phyloP scores from a whole-genome alignment of 2,888 invertebrate species.

The Rhopalosiphum nymphaeae region DNA sequence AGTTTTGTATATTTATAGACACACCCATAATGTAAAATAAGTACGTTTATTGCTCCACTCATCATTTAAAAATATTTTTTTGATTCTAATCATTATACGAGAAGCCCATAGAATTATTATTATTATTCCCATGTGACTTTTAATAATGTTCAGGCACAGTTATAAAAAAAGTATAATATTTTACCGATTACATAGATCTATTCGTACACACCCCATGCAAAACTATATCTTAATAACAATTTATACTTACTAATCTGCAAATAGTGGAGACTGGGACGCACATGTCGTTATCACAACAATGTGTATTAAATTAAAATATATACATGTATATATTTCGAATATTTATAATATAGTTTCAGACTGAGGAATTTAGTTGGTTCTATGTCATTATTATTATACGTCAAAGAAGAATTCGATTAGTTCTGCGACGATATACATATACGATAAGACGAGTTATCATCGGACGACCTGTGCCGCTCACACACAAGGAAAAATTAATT shows the following conservation, averaged over 20 bases:
- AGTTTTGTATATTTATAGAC: too few relatives aligned
- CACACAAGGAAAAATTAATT: conserved; percentile 49
- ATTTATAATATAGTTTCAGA: not conserved
- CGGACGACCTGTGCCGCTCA: not conserved
- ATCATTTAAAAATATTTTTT: too few relatives aligned
- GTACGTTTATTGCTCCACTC: too few relatives aligned
- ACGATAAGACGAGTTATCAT: not conserved
- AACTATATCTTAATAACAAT: not conserved
- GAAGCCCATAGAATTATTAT: too few relatives aligned
- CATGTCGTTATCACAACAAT: not conserved
- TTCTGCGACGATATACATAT: not conserved
- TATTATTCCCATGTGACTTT: not conserved
- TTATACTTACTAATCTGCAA: not conserved
- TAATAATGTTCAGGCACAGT: not conserved
- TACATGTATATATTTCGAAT: not conserved
- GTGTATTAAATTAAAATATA: not conserved
- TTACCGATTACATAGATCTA: not conserved
- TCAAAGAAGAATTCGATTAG: not conserved
- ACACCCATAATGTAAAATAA: too few relatives aligned
- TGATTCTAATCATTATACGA: too few relatives aligned
- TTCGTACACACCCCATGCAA: not conserved
- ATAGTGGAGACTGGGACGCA: not conserved
- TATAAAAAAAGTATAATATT: not conserved
- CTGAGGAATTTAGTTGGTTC: not conserved
- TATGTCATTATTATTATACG: not conserved